Conservation (phyloP, 23 tunicate species). For the Trididemnum miniatum region DNA sequence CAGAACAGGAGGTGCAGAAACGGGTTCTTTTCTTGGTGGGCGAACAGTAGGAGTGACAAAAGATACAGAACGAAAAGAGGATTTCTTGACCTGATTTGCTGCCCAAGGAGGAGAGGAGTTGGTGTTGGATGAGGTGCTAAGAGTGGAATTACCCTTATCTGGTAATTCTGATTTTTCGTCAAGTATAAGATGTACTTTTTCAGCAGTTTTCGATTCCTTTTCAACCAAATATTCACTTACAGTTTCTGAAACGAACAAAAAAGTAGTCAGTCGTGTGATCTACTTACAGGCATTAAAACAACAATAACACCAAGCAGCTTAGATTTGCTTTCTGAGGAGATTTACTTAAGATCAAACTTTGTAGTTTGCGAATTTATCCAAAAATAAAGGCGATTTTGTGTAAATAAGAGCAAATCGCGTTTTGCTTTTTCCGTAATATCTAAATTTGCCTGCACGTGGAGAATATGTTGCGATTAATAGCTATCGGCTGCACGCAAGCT, state of each 20-base stretch:
- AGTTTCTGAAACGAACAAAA: not conserved
- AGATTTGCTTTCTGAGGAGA: too few species aligned
- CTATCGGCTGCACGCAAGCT: too few species aligned
- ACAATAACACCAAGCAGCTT: too few species aligned
- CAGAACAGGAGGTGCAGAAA: conserved; percentile 23
- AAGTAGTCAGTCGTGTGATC: too few species aligned
- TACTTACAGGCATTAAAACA: too few species aligned
- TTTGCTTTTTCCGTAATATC: too few species aligned
- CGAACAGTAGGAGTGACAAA: conserved; percentile 8
- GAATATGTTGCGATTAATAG: too few species aligned
- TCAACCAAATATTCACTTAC: not conserved
- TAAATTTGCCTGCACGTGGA: too few species aligned
- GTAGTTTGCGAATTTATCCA: too few species aligned
- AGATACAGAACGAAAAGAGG: conserved; percentile 28
- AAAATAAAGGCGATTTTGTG: too few species aligned
- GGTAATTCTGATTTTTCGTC: not conserved
- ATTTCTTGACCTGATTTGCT: conserved; percentile 18
- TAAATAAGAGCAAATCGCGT: too few species aligned
- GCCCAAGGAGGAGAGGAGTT: conserved; percentile 28
- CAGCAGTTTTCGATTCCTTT: not conserved
- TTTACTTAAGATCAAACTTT: too few species aligned
- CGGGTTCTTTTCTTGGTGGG: conserved; percentile 1
- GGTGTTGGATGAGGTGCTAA: not conserved
- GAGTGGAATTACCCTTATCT: not conserved
- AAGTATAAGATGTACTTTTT: not conserved